Evolutionary conservation across 1,140 invertebrate species (phyloP).

Genomic region (Lepidotrigona ventralis): DNA sequence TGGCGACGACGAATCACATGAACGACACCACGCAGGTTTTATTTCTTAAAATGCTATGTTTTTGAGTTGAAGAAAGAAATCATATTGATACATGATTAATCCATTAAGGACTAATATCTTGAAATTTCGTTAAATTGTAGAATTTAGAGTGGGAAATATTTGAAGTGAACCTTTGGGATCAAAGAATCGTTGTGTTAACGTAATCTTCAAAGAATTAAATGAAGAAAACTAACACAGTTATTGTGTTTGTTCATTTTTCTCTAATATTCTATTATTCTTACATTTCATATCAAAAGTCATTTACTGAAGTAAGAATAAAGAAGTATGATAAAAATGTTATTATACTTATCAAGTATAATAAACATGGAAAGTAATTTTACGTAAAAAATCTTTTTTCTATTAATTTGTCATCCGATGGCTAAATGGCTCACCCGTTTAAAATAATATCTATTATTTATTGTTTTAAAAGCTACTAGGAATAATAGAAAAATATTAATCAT

Average conservation of each 20-base stretch:
- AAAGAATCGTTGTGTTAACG: too few species aligned
- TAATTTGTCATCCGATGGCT: not conserved
- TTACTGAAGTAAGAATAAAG: not conserved
- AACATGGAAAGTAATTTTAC: not conserved
- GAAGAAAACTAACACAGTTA: too few species aligned
- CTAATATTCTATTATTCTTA: not conserved
- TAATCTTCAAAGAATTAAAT: too few species aligned
- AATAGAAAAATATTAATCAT: too few species aligned
- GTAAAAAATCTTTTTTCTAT: not conserved
- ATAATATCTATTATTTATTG: not conserved
- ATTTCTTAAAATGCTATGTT: not conserved
- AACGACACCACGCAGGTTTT: conserved; percentile 9
- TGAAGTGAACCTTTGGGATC: too few species aligned
- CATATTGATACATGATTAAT: too few species aligned
- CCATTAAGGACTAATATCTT: too few species aligned
- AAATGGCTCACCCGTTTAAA: not conserved
- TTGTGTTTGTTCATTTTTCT: too few species aligned
- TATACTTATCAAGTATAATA: not conserved
- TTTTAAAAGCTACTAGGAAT: not conserved
- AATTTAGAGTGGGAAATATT: too few species aligned
- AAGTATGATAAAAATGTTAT: not conserved
- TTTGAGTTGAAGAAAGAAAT: not conserved
- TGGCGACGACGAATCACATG: conserved; percentile 46
- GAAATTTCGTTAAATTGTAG: too few species aligned
- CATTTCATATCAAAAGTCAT: not conserved